Evolutionary conservation across 2,888 invertebrate genomes (phyloP).

Genomic region (Saturnia pavonia): DNA sequence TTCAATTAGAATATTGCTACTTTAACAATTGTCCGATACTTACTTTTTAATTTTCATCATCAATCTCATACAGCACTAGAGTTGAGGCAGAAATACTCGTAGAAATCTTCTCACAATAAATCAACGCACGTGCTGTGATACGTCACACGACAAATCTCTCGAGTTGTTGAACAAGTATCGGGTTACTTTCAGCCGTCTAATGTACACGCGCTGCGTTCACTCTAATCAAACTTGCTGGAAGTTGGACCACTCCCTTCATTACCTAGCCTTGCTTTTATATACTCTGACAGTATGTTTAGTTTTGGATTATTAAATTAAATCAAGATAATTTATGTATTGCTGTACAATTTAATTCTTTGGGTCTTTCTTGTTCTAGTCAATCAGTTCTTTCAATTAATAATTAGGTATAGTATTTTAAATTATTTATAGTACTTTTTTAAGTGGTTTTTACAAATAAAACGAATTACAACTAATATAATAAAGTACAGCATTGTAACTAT

Average conservation of each 20-base stretch:
- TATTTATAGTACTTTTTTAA: neutral
- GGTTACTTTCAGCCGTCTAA: slow-evolving; percentile 44
- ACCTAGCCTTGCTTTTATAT: slow-evolving; percentile 42
- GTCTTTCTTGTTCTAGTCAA: neutral
- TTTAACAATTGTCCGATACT: neutral
- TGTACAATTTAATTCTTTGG: neutral
- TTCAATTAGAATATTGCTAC: neutral
- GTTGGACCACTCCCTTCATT: slow-evolving; percentile 40
- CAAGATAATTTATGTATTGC: slow-evolving; percentile 12
- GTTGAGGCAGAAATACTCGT: neutral
- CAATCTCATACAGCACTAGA: neutral
- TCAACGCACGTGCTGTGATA: slow-evolving; percentile 43
- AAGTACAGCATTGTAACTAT: neutral
- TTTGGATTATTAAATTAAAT: slow-evolving; percentile 6
- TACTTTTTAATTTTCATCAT: neutral
- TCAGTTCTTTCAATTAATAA: neutral
- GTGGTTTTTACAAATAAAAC: neutral
- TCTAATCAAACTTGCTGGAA: slow-evolving; percentile 53
- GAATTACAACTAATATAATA: neutral
- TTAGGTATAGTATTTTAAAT: neutral
- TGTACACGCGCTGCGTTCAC: slow-evolving; percentile 39
- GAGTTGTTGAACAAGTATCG: slow-evolving; percentile 59
- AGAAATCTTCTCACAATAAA: slow-evolving; percentile 24
- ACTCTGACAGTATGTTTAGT: slow-evolving; percentile 40
- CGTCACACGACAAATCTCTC: slow-evolving; percentile 52